Conservation (phyloP, 2,888 invertebrate species). For the Doris montereyensis region DNA sequence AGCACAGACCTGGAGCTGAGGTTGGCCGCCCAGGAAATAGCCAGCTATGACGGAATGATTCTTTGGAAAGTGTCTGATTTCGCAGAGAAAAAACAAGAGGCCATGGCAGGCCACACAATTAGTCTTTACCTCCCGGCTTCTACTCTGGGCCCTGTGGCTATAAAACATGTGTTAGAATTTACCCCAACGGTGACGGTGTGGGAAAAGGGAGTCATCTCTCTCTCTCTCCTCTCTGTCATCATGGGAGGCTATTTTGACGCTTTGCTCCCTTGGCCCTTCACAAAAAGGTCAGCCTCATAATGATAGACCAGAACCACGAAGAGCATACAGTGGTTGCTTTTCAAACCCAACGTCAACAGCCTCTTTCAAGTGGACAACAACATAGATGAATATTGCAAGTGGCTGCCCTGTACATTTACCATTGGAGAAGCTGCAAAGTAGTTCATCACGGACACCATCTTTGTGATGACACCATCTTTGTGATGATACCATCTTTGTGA, state of each 20-base stretch:
- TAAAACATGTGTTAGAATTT: constrained; percentile 69
- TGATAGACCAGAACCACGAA: constrained; percentile 66
- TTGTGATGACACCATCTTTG: too few relatives aligned
- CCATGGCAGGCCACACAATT: constrained; percentile 58
- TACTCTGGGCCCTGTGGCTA: constrained; percentile 69
- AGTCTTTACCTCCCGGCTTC: constrained; percentile 70
- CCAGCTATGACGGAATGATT: constrained; percentile 67
- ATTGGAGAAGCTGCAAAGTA: constrained; percentile 52
- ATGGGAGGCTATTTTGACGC: constrained; percentile 70
- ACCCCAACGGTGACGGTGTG: constrained; percentile 72
- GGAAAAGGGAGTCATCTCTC: constrained; percentile 69
- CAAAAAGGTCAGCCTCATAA: constrained; percentile 67
- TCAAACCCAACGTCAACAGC: constrained; percentile 69
- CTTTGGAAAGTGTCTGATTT: constrained; percentile 69
- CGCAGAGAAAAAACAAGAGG: constrained; percentile 56
- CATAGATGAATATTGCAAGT: constrained; percentile 72
- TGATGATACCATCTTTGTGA: too few relatives aligned
- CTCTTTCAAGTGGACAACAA: constrained; percentile 64
- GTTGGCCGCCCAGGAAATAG: constrained; percentile 57
- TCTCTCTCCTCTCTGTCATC: constrained; percentile 71
- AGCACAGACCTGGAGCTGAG: constrained; percentile 59
- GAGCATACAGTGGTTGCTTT: constrained; percentile 70
- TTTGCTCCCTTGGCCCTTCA: constrained; percentile 69
- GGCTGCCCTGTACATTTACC: constrained; percentile 70
- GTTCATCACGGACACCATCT: constrained; percentile 52